phyloP scores from a whole-genome alignment of 2,113 vertebrate genomes.

The Notechis scutatus region DNA sequence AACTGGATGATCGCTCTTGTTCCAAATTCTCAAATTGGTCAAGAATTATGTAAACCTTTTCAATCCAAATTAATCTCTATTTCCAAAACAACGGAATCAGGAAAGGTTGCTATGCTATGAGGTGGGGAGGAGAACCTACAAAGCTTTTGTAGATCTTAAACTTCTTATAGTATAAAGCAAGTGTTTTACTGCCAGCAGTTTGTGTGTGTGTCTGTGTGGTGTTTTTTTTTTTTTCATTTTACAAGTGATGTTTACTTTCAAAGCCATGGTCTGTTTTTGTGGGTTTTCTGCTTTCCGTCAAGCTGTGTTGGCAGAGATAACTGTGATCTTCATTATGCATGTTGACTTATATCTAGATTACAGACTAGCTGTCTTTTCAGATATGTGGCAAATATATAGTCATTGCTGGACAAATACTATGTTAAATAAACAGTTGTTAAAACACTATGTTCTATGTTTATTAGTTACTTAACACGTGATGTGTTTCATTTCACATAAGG shows the following conservation, averaged over 20 bases:
- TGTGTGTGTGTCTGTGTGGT: no score
- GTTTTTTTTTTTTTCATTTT: not conserved
- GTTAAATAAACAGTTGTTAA: conserved; percentile 44
- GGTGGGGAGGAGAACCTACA: not conserved
- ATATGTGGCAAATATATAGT: conserved; percentile 43
- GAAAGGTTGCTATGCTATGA: not conserved
- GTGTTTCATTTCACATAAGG: not conserved
- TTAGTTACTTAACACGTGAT: not conserved
- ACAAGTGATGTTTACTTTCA: conserved; percentile 51
- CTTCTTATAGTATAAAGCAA: not conserved
- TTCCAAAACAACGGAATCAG: not conserved
- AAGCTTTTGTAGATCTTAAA: not conserved
- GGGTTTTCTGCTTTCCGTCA: conserved; percentile 39
- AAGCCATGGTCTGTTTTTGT: conserved; percentile 35
- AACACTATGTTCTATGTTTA: not conserved
- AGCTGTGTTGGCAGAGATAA: conserved; percentile 64
- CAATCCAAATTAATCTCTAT: not conserved
- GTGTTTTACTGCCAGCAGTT: not conserved
- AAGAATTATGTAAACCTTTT: not conserved
- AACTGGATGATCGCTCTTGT: not conserved
- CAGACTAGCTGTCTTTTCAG: conserved; percentile 51
- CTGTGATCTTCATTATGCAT: conserved; percentile 56
- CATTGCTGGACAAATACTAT: conserved; percentile 30
- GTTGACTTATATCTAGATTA: conserved; percentile 51
- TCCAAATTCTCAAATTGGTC: not conserved